phyloP scores from a whole-genome alignment of 2,113 vertebrate species.

The Lampris incognitus region DNA sequence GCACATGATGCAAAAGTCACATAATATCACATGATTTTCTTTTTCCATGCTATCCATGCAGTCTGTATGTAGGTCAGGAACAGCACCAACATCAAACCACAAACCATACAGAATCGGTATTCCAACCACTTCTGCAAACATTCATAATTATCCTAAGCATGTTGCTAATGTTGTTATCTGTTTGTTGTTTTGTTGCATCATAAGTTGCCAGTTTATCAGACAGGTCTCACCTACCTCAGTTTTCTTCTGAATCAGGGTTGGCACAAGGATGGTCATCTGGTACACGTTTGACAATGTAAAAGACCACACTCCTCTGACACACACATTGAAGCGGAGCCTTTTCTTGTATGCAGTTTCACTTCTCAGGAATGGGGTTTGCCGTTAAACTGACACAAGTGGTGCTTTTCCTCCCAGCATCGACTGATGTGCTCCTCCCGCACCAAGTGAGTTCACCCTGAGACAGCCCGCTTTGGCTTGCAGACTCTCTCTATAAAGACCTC shows the following conservation, averaged over 20 bases:
- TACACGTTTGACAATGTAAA: conserved; percentile 79
- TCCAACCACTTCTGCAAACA: not conserved
- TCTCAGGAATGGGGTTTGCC: conserved; percentile 57
- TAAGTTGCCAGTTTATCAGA: not conserved
- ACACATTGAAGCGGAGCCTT: conserved; percentile 81
- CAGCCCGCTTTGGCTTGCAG: conserved; percentile 63
- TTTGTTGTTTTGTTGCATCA: not conserved
- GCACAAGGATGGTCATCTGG: conserved; percentile 83
- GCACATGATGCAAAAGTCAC: conserved; percentile 67
- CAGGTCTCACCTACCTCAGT: conserved; percentile 77
- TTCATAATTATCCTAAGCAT: too few relatives aligned
- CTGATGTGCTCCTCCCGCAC: conserved; percentile 60
- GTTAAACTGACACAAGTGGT: conserved; percentile 62
- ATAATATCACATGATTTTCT: conserved; percentile 61
- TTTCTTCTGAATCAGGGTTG: conserved; percentile 79
- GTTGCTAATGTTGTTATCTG: too few relatives aligned
- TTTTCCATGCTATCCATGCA: conserved; percentile 23
- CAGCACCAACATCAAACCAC: conserved; percentile 1
- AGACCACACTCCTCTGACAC: conserved; percentile 78
- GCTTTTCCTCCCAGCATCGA: conserved; percentile 53
- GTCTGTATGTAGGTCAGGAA: conserved; percentile 45
- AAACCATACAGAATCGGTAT: not conserved
- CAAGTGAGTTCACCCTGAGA: conserved; percentile 67
- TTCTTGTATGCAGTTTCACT: conserved; percentile 64
- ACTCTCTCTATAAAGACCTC: conserved; percentile 73